Evolutionary conservation across 2,888 invertebrate genomes (phyloP), one percentile per base, ranked within the genome.

Genomic region (Phania funesta): DNA sequence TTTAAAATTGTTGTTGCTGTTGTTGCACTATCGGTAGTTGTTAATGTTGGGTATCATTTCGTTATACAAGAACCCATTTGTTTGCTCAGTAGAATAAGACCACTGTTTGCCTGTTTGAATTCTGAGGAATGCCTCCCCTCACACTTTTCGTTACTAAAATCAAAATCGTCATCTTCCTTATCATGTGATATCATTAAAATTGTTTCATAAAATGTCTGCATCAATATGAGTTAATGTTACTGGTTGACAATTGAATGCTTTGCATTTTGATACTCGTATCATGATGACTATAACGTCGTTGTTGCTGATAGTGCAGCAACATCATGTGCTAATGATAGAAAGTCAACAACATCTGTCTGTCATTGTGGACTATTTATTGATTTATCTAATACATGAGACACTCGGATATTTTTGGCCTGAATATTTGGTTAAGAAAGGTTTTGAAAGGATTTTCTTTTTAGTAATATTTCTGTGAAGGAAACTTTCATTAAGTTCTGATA

Each of bases 291-390:
- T 8, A 13, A 32, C 18, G 6, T 1, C 24, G 3, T 35, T 60
- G 22, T n/a, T 38, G 26, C 46, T 67, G 76, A 67, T 75, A 35
- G 46, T 68, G 18, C 70, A 18, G 41, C 50, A 65, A 18, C 32
- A 78, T 64, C 46, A 78, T 71, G 65, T 65, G 71, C 58, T 65
- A 78, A 78, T 65, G 71, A 71, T 78, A 35, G 22, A 32, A 29
- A 62, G 70, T 62, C 64, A 64, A 68, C 48, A 77, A 64, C 78
- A 70, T 78, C 64, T 78, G 78, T 71, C 56, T 78, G 71, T 65
- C 56, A 71, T 65, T 65, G 70, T n/a, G 29, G n/a, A 46, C 29
- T 20, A 29, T 32, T 8, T 24, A 24, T 60, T 44, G 6, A 29
- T 41, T 41, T 41, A 9, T 48, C 8, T 7, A 6, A 6, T 29